phyloP scores from a whole-genome alignment of 2,113 vertebrate genomes.

The Dasyurus viverrinus region DNA sequence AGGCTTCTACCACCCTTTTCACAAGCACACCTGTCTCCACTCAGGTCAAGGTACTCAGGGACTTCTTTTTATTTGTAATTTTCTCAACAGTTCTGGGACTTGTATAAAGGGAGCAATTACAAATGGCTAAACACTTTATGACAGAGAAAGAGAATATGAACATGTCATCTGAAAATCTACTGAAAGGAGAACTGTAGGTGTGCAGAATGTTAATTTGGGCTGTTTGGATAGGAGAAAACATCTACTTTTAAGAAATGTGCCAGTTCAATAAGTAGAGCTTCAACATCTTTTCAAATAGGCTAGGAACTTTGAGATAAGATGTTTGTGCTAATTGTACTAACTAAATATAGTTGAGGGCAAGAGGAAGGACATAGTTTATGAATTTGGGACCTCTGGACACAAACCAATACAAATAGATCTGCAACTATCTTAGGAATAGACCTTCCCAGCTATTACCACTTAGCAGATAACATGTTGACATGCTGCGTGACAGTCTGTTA shows the following conservation, averaged over 20 bases:
- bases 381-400: background rate
- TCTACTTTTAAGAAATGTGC: constrained; percentile 5
- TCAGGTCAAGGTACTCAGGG: constrained; percentile 16
- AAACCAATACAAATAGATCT: background rate
- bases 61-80: constrained; percentile 20
- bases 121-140: constrained; percentile 1
- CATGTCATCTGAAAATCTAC: constrained; percentile 17
- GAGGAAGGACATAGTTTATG: background rate
- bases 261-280: background rate
- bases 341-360: background rate
- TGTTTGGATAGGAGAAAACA: constrained; percentile 35
- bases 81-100: constrained; percentile 7
- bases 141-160: constrained; percentile 24
- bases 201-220: constrained; percentile 48
- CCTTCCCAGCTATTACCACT: background rate
- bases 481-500: background rate
- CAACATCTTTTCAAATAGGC: constrained; percentile 16
- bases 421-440: background rate
- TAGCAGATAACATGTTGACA: background rate
- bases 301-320: constrained; percentile 36
- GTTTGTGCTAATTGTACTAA: constrained; percentile 12
- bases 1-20: constrained; percentile 1
- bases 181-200: constrained; percentile 27
- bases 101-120: constrained; percentile 18
- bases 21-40: background rate